Evolutionary conservation across 2,113 vertebrate species (phyloP).

Genomic region (Amazona guildingii): DNA sequence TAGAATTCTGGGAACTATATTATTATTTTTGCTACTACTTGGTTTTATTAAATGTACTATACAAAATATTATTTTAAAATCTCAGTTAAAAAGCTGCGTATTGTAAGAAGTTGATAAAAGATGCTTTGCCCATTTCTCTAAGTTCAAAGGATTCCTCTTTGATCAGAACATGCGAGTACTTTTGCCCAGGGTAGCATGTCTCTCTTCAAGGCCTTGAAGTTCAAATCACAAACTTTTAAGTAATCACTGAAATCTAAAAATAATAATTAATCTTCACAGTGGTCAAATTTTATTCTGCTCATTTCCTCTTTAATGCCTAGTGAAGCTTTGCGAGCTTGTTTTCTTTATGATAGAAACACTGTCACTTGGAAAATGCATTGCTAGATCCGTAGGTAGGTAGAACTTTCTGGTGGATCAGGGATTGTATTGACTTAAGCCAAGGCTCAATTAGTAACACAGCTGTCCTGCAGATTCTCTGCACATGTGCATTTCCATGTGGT

Average conservation of each 20-base stretch:
- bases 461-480: background rate
- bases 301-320: background rate
- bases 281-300: background rate
- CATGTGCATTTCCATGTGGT: background rate
- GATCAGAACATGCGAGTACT: background rate
- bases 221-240: background rate
- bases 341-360: background rate
- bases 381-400: background rate
- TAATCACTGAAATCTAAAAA: background rate
- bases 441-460: background rate
- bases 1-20: background rate
- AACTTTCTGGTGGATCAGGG: background rate
- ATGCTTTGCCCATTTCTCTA: background rate
- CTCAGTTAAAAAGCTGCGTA: background rate
- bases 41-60: background rate
- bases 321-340: background rate
- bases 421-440: background rate
- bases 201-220: background rate
- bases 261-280: background rate
- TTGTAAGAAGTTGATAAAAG: background rate
- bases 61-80: background rate
- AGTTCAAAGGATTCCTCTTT: background rate
- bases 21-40: background rate
- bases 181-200: background rate
- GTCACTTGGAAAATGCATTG: background rate